Conservation (phyloP, 2,888 invertebrate genomes). For the Sialis lutaria region DNA sequence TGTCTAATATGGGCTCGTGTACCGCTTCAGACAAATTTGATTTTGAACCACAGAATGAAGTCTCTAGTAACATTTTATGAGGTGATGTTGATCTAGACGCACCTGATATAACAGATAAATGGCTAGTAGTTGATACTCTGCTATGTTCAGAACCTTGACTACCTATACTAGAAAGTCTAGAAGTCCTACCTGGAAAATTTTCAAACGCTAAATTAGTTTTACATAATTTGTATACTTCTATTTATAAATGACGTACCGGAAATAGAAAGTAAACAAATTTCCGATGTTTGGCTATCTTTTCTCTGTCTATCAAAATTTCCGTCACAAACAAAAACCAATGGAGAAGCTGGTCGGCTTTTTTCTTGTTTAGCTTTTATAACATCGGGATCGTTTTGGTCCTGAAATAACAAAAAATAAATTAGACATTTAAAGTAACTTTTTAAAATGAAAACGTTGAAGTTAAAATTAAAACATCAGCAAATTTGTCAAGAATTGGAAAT, state of each 20-base stretch:
- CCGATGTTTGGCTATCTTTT: conserved; percentile 59
- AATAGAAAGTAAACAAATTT: conserved; percentile 46
- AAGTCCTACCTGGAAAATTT: conserved; percentile 52
- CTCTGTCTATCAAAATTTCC: conserved; percentile 40
- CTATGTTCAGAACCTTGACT: conserved; percentile 44
- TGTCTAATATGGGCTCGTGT: conserved; percentile 20
- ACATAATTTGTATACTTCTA: background rate
- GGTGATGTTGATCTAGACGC: conserved; percentile 67
- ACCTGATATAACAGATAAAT: conserved; percentile 34
- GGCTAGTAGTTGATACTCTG: conserved; percentile 32
- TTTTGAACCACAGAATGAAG: conserved; percentile 78
- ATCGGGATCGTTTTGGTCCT: background rate
- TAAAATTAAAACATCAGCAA: too few species aligned
- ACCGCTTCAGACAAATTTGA: conserved; percentile 24
- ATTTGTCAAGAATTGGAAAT: too few species aligned
- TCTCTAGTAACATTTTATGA: conserved; percentile 79
- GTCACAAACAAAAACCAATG: conserved; percentile 27
- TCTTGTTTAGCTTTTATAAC: conserved; percentile 5
- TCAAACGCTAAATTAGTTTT: background rate
- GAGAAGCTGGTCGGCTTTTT: conserved; percentile 20
- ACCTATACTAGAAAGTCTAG: conserved; percentile 66
- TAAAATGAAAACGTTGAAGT: too few species aligned
- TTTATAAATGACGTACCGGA: conserved; percentile 12
- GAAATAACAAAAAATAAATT: too few species aligned
- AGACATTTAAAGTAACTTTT: too few species aligned